Percentiles rank a stretch among this genome's conserved stretches.
phyloP scores from a whole-genome alignment of 2,888 invertebrate species.

The Trichopoda pennipes region DNA sequence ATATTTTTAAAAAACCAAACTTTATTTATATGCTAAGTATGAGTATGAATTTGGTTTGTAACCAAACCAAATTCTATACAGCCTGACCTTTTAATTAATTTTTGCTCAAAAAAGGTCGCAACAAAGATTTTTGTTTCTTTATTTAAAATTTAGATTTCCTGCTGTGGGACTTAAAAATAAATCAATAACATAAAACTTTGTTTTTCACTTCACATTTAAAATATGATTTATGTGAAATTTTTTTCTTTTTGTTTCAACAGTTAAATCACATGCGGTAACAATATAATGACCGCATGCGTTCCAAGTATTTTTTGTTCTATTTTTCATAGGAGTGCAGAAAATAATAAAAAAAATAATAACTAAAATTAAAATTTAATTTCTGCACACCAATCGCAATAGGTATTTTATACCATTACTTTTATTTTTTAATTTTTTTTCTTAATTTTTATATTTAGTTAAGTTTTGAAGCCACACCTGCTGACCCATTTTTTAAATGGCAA shows the following conservation, averaged over 20 bases:
- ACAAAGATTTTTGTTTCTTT: conserved; percentile 12
- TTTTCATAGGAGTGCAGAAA: conserved; percentile 2
- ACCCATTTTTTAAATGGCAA: neutral
- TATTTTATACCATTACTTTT: too few relatives aligned
- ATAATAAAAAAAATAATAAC: neutral
- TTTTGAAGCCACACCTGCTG: neutral
- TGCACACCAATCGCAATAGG: neutral
- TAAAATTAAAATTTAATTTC: neutral
- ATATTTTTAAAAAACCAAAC: neutral
- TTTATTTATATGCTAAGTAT: conserved; percentile 34
- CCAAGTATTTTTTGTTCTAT: conserved; percentile 57
- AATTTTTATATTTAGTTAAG: neutral
- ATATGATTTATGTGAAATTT: conserved; percentile 11
- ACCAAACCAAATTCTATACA: conserved; percentile 22
- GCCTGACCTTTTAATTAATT: conserved; percentile 45
- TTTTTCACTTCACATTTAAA: neutral
- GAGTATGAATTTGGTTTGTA: too few relatives aligned
- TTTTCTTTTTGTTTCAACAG: neutral
- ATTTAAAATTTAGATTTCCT: conserved; percentile 9
- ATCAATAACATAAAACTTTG: conserved; percentile 43
- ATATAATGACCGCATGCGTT: conserved; percentile 63
- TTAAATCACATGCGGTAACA: too few relatives aligned
- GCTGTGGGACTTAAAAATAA: neutral
- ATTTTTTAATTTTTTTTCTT: neutral
- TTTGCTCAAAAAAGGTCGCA: conserved; percentile 42